These are phyloP conservation scores for Lasioglossum malachurum DNA, from an alignment of 2,888 invertebrate genomes.

Conservation along the genomic window DNA sequence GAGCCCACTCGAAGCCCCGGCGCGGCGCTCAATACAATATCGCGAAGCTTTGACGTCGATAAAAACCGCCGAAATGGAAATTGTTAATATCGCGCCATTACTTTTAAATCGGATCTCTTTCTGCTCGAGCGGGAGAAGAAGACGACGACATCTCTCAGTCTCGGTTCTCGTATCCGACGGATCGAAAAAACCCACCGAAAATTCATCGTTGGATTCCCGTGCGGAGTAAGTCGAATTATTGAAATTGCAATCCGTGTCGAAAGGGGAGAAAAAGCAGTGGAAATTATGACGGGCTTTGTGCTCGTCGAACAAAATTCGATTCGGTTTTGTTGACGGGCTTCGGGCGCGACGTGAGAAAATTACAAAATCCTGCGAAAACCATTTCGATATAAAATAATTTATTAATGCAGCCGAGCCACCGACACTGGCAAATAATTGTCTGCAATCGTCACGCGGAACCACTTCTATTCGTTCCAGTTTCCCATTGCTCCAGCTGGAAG, in stretches of 20 bases:
- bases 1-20: constrained; percentile 12
- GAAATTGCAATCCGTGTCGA: background rate
- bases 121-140: background rate
- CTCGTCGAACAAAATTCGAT: background rate
- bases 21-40: constrained; percentile 18
- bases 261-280: background rate
- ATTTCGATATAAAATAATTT: background rate
- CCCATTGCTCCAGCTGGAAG: background rate
- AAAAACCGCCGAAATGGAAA: constrained; percentile 23
- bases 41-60: constrained; percentile 6
- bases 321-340: background rate
- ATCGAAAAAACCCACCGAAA: background rate
- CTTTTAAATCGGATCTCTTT: constrained; percentile 17
- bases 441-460: background rate
- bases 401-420: background rate
- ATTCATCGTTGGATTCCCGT: background rate
- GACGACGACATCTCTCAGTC: background rate
- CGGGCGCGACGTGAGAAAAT: background rate
- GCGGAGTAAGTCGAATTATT: background rate
- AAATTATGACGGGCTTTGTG: background rate
- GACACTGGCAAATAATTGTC: background rate
- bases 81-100: constrained; percentile 13
- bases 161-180: background rate
- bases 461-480: background rate
- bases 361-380: background rate